These are phyloP conservation scores for Paedocypris sp. DNA, from an alignment of 2,113 vertebrate species.

Conservation along the genomic window DNA sequence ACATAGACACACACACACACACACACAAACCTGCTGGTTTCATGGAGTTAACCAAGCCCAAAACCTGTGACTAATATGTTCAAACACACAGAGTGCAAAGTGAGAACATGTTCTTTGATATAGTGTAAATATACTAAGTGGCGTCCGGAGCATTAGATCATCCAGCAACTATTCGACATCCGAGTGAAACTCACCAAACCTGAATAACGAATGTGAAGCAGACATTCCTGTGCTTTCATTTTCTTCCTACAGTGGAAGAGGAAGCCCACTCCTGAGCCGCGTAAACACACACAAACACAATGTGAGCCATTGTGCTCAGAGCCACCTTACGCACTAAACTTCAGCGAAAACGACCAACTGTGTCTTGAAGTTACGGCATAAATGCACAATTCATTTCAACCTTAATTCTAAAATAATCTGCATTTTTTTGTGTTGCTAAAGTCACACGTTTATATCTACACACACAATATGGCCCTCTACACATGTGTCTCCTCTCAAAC, in stretches of 20 bases:
- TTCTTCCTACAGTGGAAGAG: neutral
- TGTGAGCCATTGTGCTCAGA: neutral
- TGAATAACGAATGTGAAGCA: constrained; percentile 40
- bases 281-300: constrained; percentile 1
- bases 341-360: neutral
- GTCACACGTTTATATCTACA: too few relatives aligned
- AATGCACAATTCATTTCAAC: too few relatives aligned
- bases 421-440: too few relatives aligned
- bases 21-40: too few relatives aligned
- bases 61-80: too few relatives aligned
- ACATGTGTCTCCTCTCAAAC: too few relatives aligned
- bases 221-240: constrained; percentile 47
- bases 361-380: too few relatives aligned
- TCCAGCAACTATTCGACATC: constrained; percentile 49
- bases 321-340: neutral
- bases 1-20: too few relatives aligned
- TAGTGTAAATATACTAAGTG: neutral
- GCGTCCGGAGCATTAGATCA: neutral
- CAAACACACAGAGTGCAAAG: too few relatives aligned
- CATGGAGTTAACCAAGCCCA: too few relatives aligned
- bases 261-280: neutral
- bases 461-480: too few relatives aligned
- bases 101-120: neutral
- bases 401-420: too few relatives aligned
- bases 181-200: constrained; percentile 56